Conservation (phyloP, 2,888 invertebrate genomes). For the Chaitophorus viminalis region DNA sequence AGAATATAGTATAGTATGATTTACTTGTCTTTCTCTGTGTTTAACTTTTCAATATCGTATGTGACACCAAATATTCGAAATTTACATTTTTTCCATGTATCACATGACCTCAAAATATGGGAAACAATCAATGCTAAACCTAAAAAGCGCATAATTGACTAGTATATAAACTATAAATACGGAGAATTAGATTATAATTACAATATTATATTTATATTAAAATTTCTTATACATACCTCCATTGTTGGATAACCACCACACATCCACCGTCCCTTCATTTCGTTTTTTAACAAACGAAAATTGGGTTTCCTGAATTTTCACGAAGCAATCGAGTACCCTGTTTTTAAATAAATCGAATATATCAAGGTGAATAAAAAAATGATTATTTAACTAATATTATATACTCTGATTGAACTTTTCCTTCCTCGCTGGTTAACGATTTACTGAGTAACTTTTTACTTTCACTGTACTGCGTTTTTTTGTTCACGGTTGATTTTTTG, state of each 20-base stretch:
- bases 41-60: conserved; percentile 15
- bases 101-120: conserved; percentile 52
- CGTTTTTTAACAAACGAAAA: conserved; percentile 46
- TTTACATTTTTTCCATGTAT: conserved; percentile 54
- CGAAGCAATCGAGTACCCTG: conserved; percentile 21
- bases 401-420: neutral
- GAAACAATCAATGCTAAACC: conserved; percentile 54
- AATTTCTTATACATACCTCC: conserved; percentile 73
- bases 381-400: neutral
- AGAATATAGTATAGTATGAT: neutral
- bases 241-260: conserved; percentile 98
- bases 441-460: neutral
- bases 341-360: neutral
- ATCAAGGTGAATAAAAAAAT: neutral
- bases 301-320: conserved; percentile 4
- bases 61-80: conserved; percentile 60
- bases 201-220: no score
- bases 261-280: conserved; percentile 87
- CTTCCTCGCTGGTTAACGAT: neutral
- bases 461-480: conserved; percentile 14
- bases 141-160: neutral
- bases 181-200: no score
- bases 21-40: conserved; percentile 55
- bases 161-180: no score
- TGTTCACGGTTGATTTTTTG: neutral